Evolutionary conservation across 2,888 invertebrate genomes (phyloP).

Genomic region (Amorpha juglandis): DNA sequence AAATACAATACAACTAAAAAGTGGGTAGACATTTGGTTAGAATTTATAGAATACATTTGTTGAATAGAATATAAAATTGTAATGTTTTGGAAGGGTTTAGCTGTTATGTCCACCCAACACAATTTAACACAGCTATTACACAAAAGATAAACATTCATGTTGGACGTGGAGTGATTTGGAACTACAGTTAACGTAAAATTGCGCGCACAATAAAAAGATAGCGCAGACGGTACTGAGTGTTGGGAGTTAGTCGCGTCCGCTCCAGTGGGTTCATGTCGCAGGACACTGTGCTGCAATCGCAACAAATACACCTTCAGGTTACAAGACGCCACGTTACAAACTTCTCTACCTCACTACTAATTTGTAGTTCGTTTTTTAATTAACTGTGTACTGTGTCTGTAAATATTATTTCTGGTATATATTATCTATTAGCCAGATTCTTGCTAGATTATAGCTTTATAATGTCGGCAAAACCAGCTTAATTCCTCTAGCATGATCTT

Average conservation of each 20-base stretch:
- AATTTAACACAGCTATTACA: constrained; percentile 7
- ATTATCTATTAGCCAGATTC: too few relatives aligned
- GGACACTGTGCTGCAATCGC: neutral
- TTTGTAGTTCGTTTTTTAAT: too few relatives aligned
- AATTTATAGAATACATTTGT: too few relatives aligned
- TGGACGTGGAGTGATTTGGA: constrained; percentile 10
- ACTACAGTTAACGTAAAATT: neutral
- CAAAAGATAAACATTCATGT: constrained; percentile 14
- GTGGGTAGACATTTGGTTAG: too few relatives aligned
- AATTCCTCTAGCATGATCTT: too few relatives aligned
- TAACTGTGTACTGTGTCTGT: too few relatives aligned
- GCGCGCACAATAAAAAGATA: constrained; percentile 19
- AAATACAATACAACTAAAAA: too few relatives aligned
- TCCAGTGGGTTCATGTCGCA: constrained; percentile 1
- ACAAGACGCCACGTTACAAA: neutral
- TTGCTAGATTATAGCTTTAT: too few relatives aligned
- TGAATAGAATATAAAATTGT: neutral
- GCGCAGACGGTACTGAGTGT: neutral
- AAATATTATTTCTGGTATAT: too few relatives aligned
- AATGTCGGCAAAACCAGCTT: too few relatives aligned
- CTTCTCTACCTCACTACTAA: neutral
- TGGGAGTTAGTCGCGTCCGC: constrained; percentile 19
- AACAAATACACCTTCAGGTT: neutral
- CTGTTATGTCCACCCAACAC: neutral
- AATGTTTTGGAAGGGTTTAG: neutral